Conservation (phyloP, 2,113 vertebrate species). For the Ptilonorhynchus violaceus region DNA sequence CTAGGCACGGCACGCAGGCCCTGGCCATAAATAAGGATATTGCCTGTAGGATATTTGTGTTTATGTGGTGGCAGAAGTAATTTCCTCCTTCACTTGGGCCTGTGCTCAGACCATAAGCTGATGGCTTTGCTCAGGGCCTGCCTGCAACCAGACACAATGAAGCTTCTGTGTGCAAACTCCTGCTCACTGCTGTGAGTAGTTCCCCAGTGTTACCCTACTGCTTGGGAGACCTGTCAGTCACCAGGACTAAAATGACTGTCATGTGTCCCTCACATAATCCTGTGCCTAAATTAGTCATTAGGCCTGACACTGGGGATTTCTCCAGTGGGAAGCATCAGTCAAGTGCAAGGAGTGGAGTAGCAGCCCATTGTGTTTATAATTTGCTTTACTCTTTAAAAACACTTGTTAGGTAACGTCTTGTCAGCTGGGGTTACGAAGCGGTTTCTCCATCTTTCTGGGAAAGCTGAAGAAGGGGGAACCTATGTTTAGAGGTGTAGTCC, state of each 20-base stretch:
- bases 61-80: background rate
- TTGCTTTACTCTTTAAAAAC: background rate
- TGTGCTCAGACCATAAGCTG: background rate
- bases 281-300: background rate
- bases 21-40: background rate
- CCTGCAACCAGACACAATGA: background rate
- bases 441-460: background rate
- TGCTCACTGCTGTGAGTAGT: background rate
- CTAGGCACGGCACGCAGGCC: background rate
- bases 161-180: background rate
- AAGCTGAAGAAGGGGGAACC: background rate
- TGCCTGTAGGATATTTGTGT: background rate
- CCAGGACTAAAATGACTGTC: background rate
- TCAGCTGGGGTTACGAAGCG: background rate
- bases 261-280: background rate
- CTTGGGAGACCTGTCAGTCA: background rate
- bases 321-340: background rate
- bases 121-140: background rate
- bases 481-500: background rate
- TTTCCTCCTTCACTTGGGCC: background rate
- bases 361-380: background rate
- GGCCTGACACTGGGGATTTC: background rate
- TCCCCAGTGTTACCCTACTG: background rate
- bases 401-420: background rate
- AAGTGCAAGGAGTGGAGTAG: background rate